A percentile compares a stretch with the other conserved stretches of the same genome.
These are phyloP conservation scores for Epinotia demarniana DNA, from an alignment of 2,888 invertebrate genomes.

Conservation along the genomic window DNA sequence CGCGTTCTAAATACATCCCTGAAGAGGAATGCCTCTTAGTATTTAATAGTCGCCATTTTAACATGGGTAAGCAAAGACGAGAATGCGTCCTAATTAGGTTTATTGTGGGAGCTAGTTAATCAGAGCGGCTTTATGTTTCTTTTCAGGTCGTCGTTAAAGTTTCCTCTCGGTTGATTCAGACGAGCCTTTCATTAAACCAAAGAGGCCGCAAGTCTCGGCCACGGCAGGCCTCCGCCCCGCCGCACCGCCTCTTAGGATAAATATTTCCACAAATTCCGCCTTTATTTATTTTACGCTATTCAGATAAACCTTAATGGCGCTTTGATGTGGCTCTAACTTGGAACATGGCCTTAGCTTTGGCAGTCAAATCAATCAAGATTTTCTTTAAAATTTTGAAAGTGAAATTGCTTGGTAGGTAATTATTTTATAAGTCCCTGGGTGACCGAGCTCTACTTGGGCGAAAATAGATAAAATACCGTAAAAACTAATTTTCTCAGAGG, in stretches of 20 bases:
- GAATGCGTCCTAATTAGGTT: slow-evolving; percentile 25
- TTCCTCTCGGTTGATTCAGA: slow-evolving; percentile 68
- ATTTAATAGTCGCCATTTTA: slow-evolving; percentile 8
- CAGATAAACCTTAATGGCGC: slow-evolving; percentile 81
- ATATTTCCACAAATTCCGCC: slow-evolving; percentile 79
- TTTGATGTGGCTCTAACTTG: slow-evolving; percentile 79
- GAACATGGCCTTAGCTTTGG: slow-evolving; percentile 74
- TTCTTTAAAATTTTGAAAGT: slow-evolving; percentile 64
- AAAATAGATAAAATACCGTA: too few relatives aligned
- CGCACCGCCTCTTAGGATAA: slow-evolving; percentile 71
- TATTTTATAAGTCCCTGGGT: slow-evolving; percentile 43
- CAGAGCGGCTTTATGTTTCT: slow-evolving; percentile 63
- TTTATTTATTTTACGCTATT: slow-evolving; percentile 81
- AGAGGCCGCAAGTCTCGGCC: slow-evolving; percentile 73
- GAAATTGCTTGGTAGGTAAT: slow-evolving; percentile 61
- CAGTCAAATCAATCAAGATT: too few relatives aligned
- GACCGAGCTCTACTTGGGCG: too few relatives aligned
- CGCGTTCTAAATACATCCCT: neutral
- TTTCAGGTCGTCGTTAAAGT: slow-evolving; percentile 70
- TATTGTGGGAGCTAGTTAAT: slow-evolving; percentile 54
- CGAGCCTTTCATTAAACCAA: slow-evolving; percentile 78
- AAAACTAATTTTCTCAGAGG: too few relatives aligned
- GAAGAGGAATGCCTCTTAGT: neutral
- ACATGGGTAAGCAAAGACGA: slow-evolving; percentile 2
- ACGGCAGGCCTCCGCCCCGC: slow-evolving; percentile 48